Evolutionary conservation across 2,797 vertebrate species (phyloP), one percentile per base, ranked within the genome.

Genomic region (Spizella passerina): DNA sequence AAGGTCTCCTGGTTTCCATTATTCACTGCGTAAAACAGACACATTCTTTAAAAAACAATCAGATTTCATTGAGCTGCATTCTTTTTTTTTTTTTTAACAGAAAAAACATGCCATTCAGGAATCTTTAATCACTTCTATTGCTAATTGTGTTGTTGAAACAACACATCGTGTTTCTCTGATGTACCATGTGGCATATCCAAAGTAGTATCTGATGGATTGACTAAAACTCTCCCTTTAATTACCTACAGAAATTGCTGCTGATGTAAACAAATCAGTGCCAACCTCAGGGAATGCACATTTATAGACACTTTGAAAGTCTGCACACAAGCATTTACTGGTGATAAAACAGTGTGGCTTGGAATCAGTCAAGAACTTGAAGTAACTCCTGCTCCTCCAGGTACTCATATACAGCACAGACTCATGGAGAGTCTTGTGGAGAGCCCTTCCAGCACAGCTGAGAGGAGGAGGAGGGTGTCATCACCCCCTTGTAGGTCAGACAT

Each of bases 181-280:
- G 70, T 44, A 34, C 57, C 49, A n/a, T 2, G 36, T 19, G 27
- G 55, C 36, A 93, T 80, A 88, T 34, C 47, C 68, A 77, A 84
- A 73, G 61, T 11, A 91, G 75, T 3, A 5, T 36, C 69, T 46
- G 11, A 90, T 26, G n/a, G 50, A 71, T 49, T 88, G 73, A 94
- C 78, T 87, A 59, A 57, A 80, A 64, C 36, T 61, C 23, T 93
- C 41, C 50, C 76, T 92, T 92, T 86, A 92, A 93, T 92, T 78
- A 87, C 75, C 3, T n/a, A 46, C 44, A 93, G 84, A 85, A 93
- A 88, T 64, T 73, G 64, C 83, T 82, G 71, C 75, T 61, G 69
- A 69, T 71, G 24, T 66, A 82, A 93, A 87, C 46, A 88, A 94
- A 77, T 49, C 85, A 75, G 70, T 44, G 44, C 36, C 53, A 69